Evolutionary conservation across 1,140 invertebrate species (phyloP).

Genomic region (Melitaea cinxia): DNA sequence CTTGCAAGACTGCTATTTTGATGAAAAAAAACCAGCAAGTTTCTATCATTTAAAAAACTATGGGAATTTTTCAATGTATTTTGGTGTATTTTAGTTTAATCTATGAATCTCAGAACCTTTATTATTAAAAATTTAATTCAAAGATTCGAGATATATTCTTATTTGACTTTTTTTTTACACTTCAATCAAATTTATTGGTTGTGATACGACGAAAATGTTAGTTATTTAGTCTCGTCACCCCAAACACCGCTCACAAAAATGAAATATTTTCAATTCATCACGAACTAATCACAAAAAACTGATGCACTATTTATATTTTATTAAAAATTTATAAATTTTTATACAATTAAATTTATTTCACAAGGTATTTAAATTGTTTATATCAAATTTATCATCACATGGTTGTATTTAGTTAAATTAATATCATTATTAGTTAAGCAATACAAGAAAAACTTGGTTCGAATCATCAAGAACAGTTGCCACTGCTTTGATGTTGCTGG

Average conservation of each 20-base stretch:
- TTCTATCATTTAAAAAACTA: too few relatives aligned
- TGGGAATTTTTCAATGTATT: too few relatives aligned
- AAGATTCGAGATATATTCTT: too few relatives aligned
- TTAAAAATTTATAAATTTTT: background rate
- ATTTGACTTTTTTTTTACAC: too few relatives aligned
- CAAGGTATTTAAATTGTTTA: background rate
- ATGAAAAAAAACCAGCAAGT: too few relatives aligned
- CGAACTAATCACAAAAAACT: constrained; percentile 1
- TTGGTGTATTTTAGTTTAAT: too few relatives aligned
- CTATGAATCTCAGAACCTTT: too few relatives aligned
- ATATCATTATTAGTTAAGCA: constrained; percentile 15
- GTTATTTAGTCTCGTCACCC: background rate
- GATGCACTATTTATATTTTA: background rate
- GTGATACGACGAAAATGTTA: too few relatives aligned
- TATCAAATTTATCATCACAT: constrained; percentile 20
- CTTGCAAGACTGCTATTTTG: too few relatives aligned
- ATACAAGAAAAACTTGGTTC: background rate
- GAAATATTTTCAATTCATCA: background rate
- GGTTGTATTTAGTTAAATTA: constrained; percentile 25
- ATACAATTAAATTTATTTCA: background rate
- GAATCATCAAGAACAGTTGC: constrained; percentile 3
- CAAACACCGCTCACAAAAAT: background rate
- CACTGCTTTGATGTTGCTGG: background rate
- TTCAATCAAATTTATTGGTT: too few relatives aligned
- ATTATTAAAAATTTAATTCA: too few relatives aligned